These are phyloP conservation scores for Campoletis raptor DNA, from an alignment of 2,888 invertebrate genomes.

Conservation along the genomic window DNA sequence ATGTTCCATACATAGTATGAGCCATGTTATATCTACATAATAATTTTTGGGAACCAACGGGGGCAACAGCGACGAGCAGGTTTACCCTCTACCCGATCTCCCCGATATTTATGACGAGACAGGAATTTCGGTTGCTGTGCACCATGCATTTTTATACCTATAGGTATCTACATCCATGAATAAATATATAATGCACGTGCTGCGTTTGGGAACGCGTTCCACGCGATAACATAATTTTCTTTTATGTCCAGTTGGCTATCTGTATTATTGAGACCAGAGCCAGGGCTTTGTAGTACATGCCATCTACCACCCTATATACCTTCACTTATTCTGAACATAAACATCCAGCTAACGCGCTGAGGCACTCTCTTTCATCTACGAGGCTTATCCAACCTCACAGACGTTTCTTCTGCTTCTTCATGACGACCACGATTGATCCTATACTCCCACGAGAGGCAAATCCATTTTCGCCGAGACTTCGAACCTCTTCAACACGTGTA, in stretches of 20 bases:
- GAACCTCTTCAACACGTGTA: background rate
- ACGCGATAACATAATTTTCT: slow-evolving; percentile 80
- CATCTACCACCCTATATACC: slow-evolving; percentile 34
- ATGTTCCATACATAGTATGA: slow-evolving; percentile 11
- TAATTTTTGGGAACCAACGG: slow-evolving; percentile 53
- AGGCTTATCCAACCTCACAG: slow-evolving; percentile 53
- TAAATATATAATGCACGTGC: slow-evolving; percentile 22
- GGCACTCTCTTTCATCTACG: slow-evolving; percentile 73
- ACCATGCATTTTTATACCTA: background rate
- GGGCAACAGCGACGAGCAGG: slow-evolving; percentile 56
- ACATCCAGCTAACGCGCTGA: slow-evolving; percentile 78
- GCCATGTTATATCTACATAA: slow-evolving; percentile 49
- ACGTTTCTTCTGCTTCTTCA: slow-evolving; percentile 40
- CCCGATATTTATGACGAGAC: slow-evolving; percentile 63
- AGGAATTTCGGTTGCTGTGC: slow-evolving; percentile 54
- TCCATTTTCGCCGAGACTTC: slow-evolving; percentile 43
- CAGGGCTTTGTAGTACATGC: slow-evolving; percentile 58
- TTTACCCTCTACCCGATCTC: slow-evolving; percentile 30
- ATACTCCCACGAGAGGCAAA: slow-evolving; percentile 24
- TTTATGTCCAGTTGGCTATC: slow-evolving; percentile 73
- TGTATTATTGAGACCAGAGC: slow-evolving; percentile 77
- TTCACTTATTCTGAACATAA: slow-evolving; percentile 67
- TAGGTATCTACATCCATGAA: background rate
- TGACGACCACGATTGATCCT: slow-evolving; percentile 59
- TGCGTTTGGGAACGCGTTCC: slow-evolving; percentile 18